A percentile compares a stretch with the other conserved stretches of the same genome.
Evolutionary conservation across 2,113 vertebrate genomes (phyloP).

Genomic region (Toxostoma redivivum): DNA sequence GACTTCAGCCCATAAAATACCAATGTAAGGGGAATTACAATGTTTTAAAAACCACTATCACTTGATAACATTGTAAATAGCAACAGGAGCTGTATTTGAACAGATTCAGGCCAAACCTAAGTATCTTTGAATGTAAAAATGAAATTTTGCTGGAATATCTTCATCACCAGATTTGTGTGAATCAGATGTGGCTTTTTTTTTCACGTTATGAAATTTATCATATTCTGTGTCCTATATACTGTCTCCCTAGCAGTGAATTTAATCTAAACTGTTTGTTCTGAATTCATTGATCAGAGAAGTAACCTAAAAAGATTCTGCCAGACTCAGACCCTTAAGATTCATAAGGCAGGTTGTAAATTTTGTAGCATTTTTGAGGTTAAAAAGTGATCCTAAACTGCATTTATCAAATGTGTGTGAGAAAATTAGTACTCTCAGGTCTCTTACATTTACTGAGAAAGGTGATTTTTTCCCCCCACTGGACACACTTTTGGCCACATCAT

Average conservation of each 20-base stretch:
- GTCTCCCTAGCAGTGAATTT: not conserved
- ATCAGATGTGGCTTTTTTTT: not conserved
- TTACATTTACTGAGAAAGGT: not conserved
- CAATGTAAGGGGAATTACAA: not conserved
- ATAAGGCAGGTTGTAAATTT: not conserved
- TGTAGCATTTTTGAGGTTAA: not conserved
- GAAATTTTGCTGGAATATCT: not conserved
- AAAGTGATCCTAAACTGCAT: not conserved
- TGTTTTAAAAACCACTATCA: conserved; percentile 6
- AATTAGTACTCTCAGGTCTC: not conserved
- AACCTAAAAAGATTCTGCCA: not conserved
- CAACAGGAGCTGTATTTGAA: not conserved
- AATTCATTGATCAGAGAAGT: not conserved
- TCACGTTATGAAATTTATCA: not conserved
- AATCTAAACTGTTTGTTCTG: not conserved
- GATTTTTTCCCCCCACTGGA: not conserved
- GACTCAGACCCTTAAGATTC: not conserved
- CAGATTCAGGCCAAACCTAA: not conserved
- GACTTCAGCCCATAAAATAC: conserved; percentile 34
- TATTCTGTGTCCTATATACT: not conserved
- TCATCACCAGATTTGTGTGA: not conserved
- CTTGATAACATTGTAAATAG: conserved; percentile 14
- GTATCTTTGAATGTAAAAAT: not conserved
- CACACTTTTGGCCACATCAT: not conserved
- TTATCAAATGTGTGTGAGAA: not conserved